These are phyloP conservation scores for Junonia oenone DNA, from an alignment of 2,888 invertebrate species.

Conservation along the genomic window DNA sequence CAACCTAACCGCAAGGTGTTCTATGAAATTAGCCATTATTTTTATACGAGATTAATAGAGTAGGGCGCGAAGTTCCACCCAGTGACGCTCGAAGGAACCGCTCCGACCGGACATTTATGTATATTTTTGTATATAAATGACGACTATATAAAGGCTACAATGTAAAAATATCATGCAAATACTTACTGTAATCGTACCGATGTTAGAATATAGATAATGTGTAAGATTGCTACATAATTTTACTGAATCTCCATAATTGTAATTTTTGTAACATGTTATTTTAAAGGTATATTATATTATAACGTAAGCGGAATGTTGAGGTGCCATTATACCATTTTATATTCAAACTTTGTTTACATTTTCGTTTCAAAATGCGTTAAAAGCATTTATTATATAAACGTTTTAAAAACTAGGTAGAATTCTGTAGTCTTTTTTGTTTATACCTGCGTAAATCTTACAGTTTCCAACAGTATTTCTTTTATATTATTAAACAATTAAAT, in stretches of 20 bases:
- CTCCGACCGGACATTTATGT: constrained; percentile 63
- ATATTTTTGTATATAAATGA: constrained; percentile 77
- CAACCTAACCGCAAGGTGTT: constrained; percentile 38
- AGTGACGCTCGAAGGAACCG: constrained; percentile 36
- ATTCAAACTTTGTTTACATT: constrained; percentile 54
- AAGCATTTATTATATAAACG: not conserved
- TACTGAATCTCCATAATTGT: constrained; percentile 73
- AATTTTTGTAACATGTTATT: constrained; percentile 69
- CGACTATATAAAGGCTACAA: constrained; percentile 58
- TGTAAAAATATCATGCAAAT: constrained; percentile 66
- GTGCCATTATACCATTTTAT: constrained; percentile 75
- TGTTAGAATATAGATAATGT: constrained; percentile 38
- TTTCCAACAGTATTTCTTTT: constrained; percentile 7
- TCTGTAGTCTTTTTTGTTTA: constrained; percentile 17
- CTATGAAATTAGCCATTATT: constrained; percentile 55
- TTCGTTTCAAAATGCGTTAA: constrained; percentile 31
- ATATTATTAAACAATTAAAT: not conserved
- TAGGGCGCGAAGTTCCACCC: constrained; percentile 34
- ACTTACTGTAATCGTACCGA: constrained; percentile 51
- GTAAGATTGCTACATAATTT: constrained; percentile 57
- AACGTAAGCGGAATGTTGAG: constrained; percentile 68
- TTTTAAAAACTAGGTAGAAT: constrained; percentile 2
- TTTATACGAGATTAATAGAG: constrained; percentile 49
- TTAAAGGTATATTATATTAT: constrained; percentile 64
- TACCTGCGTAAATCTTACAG: constrained; percentile 3